These are phyloP conservation scores for Lithophane leautieri DNA, from an alignment of 2,888 invertebrate genomes.

Conservation along the genomic window DNA sequence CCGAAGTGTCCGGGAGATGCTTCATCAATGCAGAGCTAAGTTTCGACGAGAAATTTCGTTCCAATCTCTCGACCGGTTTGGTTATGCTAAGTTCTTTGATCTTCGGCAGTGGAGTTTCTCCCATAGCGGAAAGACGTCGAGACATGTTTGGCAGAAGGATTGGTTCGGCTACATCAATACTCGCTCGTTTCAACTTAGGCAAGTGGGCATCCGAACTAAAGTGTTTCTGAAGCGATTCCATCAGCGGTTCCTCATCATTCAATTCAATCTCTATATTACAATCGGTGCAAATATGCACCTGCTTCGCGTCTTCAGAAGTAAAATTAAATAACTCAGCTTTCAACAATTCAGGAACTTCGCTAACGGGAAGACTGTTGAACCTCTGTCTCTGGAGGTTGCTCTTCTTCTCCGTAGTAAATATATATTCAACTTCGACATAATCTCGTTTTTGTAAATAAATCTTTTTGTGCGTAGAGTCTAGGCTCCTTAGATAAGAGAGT, in stretches of 20 bases:
- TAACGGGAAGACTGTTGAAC: slow-evolving; percentile 86
- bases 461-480: slow-evolving; percentile 80
- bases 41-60: slow-evolving; percentile 79
- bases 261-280: slow-evolving; percentile 86
- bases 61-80: slow-evolving; percentile 81
- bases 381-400: slow-evolving; percentile 85
- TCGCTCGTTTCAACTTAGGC: slow-evolving; percentile 85
- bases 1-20: slow-evolving; percentile 85
- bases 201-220: slow-evolving; percentile 83
- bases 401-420: slow-evolving; percentile 87
- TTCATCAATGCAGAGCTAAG: slow-evolving; percentile 80
- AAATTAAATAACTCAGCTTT: slow-evolving; percentile 79
- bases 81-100: slow-evolving; percentile 78
- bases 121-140: slow-evolving; percentile 82
- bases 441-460: slow-evolving; percentile 83
- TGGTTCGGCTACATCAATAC: slow-evolving; percentile 86
- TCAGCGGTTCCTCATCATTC: slow-evolving; percentile 84
- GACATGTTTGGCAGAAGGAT: slow-evolving; percentile 86
- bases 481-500: slow-evolving; percentile 76
- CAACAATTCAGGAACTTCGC: slow-evolving; percentile 85
- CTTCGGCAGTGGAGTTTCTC: slow-evolving; percentile 78
- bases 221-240: slow-evolving; percentile 87
- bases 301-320: slow-evolving; percentile 80
- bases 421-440: slow-evolving; percentile 85
- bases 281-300: slow-evolving; percentile 87